Evolutionary conservation across 2,888 invertebrate species (phyloP).

Genomic region (Sinodicranocentrus sp.): DNA sequence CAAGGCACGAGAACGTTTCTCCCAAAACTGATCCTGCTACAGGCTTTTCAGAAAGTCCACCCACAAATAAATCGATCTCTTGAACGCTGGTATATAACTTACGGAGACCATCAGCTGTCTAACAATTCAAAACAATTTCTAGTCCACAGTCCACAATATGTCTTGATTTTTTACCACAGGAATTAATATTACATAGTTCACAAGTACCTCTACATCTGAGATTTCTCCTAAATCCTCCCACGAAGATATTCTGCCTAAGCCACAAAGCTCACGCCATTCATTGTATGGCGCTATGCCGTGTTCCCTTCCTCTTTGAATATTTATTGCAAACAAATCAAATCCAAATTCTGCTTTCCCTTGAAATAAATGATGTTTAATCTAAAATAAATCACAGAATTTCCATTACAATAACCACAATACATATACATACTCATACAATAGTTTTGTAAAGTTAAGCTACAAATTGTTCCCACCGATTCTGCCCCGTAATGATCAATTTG

Average conservation of each 20-base stretch:
- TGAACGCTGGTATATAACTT: slow-evolving; percentile 84
- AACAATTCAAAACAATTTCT: slow-evolving; percentile 61
- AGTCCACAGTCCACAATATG: too few relatives aligned
- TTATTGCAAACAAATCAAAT: slow-evolving; percentile 86
- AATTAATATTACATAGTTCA: too few relatives aligned
- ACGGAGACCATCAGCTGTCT: slow-evolving; percentile 82
- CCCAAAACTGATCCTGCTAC: slow-evolving; percentile 85
- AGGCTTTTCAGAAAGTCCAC: slow-evolving; percentile 86
- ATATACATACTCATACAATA: neutral
- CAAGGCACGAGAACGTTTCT: slow-evolving; percentile 87
- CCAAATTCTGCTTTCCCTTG: slow-evolving; percentile 78
- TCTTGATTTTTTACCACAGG: too few relatives aligned
- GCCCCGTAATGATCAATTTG: slow-evolving; percentile 79
- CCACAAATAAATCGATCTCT: slow-evolving; percentile 90
- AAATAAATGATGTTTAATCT: slow-evolving; percentile 75
- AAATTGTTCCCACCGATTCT: slow-evolving; percentile 78
- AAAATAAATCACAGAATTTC: neutral
- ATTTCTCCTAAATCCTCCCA: neutral
- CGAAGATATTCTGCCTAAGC: slow-evolving; percentile 73
- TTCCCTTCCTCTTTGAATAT: slow-evolving; percentile 89
- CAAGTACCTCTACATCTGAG: neutral
- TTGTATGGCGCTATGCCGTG: slow-evolving; percentile 89
- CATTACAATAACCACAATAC: neutral
- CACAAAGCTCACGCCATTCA: slow-evolving; percentile 84
- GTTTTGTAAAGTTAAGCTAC: neutral